Percentiles rank a stretch among this genome's conserved stretches.
phyloP scores from a whole-genome alignment of 2,888 invertebrate species.

The Dicyrtoma fusca region DNA sequence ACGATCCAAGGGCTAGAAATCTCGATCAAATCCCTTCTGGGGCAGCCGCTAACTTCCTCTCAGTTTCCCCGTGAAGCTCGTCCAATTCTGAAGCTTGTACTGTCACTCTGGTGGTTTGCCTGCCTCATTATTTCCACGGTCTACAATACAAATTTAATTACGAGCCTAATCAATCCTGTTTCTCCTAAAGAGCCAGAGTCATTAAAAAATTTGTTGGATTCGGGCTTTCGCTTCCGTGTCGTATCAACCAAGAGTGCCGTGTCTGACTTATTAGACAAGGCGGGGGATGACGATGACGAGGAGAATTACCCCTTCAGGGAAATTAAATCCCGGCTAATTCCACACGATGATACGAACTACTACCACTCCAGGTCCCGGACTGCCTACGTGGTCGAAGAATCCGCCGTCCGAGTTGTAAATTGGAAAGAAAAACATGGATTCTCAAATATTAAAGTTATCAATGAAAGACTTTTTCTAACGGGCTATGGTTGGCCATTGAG shows the following conservation, averaged over 20 bases:
- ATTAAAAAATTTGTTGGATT: constrained; percentile 45
- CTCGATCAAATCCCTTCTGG: constrained; percentile 46
- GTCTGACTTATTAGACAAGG: constrained; percentile 44
- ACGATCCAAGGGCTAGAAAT: constrained; percentile 48
- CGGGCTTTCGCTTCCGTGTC: constrained; percentile 46
- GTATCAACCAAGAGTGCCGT: constrained; percentile 47
- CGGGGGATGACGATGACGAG: constrained; percentile 21
- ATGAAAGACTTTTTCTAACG: constrained; percentile 49
- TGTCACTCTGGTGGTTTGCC: constrained; percentile 51
- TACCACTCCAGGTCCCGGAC: constrained; percentile 7
- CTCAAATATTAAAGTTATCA: constrained; percentile 45
- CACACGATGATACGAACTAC: not conserved
- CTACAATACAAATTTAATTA: constrained; percentile 52
- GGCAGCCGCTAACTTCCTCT: constrained; percentile 42
- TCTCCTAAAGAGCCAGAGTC: constrained; percentile 37
- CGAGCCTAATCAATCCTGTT: constrained; percentile 47
- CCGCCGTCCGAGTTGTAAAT: constrained; percentile 43
- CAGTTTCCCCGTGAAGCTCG: constrained; percentile 43
- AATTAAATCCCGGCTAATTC: constrained; percentile 12
- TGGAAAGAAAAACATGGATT: constrained; percentile 46
- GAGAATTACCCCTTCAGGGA: constrained; percentile 9
- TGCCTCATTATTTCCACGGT: constrained; percentile 51
- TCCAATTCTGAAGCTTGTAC: constrained; percentile 43
- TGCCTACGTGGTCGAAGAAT: constrained; percentile 50
- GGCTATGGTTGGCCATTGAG: constrained; percentile 47